Conservation (phyloP, 2,113 vertebrate species). For the Merops nubicus region DNA sequence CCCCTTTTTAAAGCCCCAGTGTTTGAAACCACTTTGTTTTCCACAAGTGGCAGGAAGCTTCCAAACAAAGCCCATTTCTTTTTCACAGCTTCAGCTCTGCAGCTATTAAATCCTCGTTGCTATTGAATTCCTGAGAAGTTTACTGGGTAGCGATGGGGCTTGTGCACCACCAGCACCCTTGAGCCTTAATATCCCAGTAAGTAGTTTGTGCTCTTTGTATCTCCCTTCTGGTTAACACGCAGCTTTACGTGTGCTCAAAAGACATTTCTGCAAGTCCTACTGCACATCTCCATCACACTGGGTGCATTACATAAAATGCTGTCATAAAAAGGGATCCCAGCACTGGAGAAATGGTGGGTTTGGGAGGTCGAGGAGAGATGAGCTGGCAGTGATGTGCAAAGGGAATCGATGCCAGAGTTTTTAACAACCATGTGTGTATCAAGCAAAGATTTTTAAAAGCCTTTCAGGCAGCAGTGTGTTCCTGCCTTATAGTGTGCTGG, state of each 20-base stretch:
- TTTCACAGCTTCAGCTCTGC: not conserved
- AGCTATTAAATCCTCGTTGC: not conserved
- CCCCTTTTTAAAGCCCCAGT: not conserved
- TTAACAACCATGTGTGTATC: not conserved
- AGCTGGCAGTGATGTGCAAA: not conserved
- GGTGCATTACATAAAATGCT: not conserved
- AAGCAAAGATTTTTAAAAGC: not conserved
- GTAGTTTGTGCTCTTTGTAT: not conserved
- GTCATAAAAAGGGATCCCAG: not conserved
- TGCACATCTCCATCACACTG: accelerated
- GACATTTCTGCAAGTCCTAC: not conserved
- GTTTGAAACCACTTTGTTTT: not conserved
- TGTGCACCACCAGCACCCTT: accelerated
- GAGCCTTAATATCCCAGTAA: not conserved
- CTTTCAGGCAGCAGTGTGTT: not conserved
- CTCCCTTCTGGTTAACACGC: not conserved
- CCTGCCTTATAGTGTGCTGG: not conserved
- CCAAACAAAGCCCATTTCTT: not conserved
- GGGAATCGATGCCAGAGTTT: not conserved
- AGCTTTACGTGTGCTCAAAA: not conserved
- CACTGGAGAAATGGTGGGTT: accelerated
- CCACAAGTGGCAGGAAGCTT: slow-evolving; percentile 3
- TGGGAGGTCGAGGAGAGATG: not conserved
- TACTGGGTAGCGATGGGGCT: not conserved
- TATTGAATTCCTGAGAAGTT: not conserved